Evolutionary conservation across 2,888 invertebrate genomes (phyloP).

Genomic region (Agriopis aurantiaria): DNA sequence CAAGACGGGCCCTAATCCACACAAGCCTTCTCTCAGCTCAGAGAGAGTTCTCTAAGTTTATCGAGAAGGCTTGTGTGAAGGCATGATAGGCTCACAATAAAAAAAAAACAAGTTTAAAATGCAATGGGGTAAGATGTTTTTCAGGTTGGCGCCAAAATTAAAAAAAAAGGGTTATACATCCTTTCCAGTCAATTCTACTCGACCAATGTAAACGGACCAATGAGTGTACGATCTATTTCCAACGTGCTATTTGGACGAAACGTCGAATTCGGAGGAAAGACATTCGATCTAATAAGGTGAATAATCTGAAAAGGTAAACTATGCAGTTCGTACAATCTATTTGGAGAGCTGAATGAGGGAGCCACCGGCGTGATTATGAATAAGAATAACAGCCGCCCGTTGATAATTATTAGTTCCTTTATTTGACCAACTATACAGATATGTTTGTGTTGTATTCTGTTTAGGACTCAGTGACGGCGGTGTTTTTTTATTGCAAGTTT

Average conservation of each 20-base stretch:
- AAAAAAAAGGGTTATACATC: background rate
- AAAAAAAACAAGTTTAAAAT: no score
- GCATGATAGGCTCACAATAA: no score
- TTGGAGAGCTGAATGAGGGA: background rate
- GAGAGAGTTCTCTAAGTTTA: no score
- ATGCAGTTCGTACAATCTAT: background rate
- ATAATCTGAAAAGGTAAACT: slow-evolving; percentile 26
- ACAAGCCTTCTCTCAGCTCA: no score
- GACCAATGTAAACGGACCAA: slow-evolving; percentile 1
- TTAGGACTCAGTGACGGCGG: slow-evolving; percentile 1
- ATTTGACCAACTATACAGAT: background rate
- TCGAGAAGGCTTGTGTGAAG: no score
- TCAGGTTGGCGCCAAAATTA: no score
- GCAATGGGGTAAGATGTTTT: no score
- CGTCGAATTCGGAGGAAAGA: slow-evolving; percentile 24
- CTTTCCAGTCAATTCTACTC: slow-evolving; percentile 6
- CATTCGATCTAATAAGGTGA: slow-evolving; percentile 33
- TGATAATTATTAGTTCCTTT: background rate
- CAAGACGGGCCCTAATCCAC: no score
- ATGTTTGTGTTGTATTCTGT: background rate
- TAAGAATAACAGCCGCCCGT: background rate
- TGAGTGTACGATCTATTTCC: slow-evolving; percentile 20
- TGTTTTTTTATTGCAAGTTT: background rate
- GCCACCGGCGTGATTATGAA: background rate
- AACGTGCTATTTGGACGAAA: slow-evolving; percentile 19